Conservation (phyloP, 2,113 vertebrate genomes). For the Laticauda laticaudata region DNA sequence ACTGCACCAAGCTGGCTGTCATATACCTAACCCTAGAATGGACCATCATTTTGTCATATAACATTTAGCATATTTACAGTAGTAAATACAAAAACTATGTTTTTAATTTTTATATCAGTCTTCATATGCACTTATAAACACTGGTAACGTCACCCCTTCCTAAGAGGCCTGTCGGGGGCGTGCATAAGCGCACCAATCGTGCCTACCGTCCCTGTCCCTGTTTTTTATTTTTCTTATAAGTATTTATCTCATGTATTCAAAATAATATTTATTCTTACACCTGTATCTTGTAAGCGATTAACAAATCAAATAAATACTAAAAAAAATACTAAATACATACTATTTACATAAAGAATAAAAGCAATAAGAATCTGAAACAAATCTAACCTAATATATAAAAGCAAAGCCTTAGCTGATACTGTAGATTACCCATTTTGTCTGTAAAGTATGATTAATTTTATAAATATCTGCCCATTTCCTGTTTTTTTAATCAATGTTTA, state of each 20-base stretch:
- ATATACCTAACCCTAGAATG: background rate
- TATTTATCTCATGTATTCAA: too few relatives aligned
- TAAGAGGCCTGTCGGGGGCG: too few relatives aligned
- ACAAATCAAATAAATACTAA: too few relatives aligned
- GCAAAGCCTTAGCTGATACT: background rate
- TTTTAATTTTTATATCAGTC: background rate
- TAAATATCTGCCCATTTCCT: background rate
- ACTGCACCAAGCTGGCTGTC: background rate
- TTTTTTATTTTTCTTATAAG: too few relatives aligned
- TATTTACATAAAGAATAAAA: background rate
- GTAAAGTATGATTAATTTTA: background rate
- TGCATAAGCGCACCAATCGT: too few relatives aligned
- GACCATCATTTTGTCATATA: background rate
- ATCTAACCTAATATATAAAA: background rate
- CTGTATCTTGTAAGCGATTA: too few relatives aligned
- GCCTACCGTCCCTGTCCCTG: too few relatives aligned
- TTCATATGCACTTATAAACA: background rate
- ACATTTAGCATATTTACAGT: background rate
- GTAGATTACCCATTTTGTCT: background rate
- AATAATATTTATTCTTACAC: too few relatives aligned
- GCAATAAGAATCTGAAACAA: background rate
- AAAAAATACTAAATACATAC: background rate
- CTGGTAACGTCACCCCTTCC: too few relatives aligned
- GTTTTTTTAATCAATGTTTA: background rate
- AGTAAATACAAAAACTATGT: background rate